Evolutionary conservation across 1,140 invertebrate genomes (phyloP).

Genomic region (Harlomillsia oculata): DNA sequence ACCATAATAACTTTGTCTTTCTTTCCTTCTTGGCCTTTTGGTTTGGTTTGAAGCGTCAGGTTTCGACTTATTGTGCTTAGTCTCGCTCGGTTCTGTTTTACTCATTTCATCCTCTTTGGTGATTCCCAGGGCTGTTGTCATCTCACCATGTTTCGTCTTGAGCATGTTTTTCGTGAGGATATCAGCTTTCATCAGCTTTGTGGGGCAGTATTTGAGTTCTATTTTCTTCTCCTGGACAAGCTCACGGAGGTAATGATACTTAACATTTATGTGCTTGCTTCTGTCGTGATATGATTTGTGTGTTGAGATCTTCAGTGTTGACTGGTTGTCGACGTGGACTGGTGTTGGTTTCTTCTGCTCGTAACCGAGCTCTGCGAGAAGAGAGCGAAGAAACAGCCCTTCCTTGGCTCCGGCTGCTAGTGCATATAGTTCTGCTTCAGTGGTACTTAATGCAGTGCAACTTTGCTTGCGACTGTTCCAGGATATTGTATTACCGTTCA

Average conservation of each 20-base stretch:
- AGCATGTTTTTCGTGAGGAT: neutral
- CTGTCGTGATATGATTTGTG: slow-evolving; percentile 40
- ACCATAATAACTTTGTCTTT: neutral
- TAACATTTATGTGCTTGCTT: slow-evolving; percentile 39
- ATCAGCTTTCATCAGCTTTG: neutral
- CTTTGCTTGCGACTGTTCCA: slow-evolving; percentile 40
- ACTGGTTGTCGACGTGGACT: slow-evolving; percentile 40
- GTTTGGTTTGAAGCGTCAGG: no score
- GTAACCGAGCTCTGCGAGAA: slow-evolving; percentile 33
- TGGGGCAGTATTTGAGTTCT: slow-evolving; percentile 3
- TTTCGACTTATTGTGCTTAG: neutral
- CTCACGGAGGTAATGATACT: slow-evolving; percentile 31
- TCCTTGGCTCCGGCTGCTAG: slow-evolving; percentile 41
- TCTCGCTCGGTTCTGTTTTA: neutral
- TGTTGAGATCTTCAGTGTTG: slow-evolving; percentile 39
- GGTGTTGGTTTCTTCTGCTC: slow-evolving; percentile 1
- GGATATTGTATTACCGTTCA: slow-evolving; percentile 37
- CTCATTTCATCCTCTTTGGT: neutral
- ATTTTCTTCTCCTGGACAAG: neutral
- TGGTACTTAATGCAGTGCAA: slow-evolving; percentile 42
- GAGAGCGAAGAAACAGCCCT: slow-evolving; percentile 38
- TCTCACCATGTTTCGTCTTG: neutral
- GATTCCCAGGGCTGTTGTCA: neutral
- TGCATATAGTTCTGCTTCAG: slow-evolving; percentile 44
- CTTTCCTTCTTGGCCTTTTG: no score